Base-by-base conservation (phyloP, 2,888 invertebrate species). In the Heliconius erato region DNA sequence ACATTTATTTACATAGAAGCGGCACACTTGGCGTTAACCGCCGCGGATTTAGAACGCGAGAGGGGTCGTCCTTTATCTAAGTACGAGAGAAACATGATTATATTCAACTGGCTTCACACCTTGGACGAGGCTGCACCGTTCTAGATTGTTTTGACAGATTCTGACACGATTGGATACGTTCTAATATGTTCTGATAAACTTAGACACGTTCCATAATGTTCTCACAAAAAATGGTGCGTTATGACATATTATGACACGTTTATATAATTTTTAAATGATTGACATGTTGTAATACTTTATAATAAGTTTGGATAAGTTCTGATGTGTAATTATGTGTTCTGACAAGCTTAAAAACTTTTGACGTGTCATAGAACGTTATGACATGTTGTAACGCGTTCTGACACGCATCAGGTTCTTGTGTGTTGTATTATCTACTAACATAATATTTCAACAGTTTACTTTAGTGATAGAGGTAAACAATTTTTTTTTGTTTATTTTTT, bases 81-180 rank as follows among this genome's bases (percentile, higher is more conserved):
- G 89, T 98, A 98, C 93, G 98, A 98, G 90, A 94, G 98, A n/a
- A 99, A 99, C 92, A 98, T 99, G 97, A 98, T 98, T 98, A 99
- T 99, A 82, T 99, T 99, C 94, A 98, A 98, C 93, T 99, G 99
- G 99, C 96, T 99, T 2, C 98, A 98, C 91, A 98, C 98, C 2
- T 96, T 99, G 32, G 98, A 98, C 90, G 98, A 98, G 86, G 96
- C 97, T 0, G 96, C 97, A 9, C 94, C 95, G 4, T 94, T 95
- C 88, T 95, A 94, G 88, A 85, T 28, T 32, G 26, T 76, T 79
- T 79, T 76, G 67, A 69, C 72, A 59, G 26, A 32, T 71, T 82
- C 59, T 80, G 72, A 76, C 19, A 40, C 26, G 77, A 16, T 82
- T 23, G 12, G 11, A 54, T 11, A 19, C 26, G 28, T 74, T 74